Evolutionary conservation across 1,140 invertebrate species (phyloP), one percentile per base, ranked within the genome.

Genomic region (Geopemphigus sp.): DNA sequence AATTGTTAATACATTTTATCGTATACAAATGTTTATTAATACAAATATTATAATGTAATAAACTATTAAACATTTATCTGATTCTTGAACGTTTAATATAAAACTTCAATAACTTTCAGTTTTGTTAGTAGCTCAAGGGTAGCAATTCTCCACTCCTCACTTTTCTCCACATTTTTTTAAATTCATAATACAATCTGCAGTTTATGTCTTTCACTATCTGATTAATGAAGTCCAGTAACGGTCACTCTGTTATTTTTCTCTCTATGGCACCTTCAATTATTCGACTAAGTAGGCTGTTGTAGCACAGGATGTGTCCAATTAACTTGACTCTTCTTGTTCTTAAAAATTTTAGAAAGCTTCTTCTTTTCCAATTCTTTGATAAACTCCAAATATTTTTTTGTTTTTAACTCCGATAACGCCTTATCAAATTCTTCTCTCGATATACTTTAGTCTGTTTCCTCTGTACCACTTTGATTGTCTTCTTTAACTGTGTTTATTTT

Each of bases 241-340:
- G 29, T 29, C 24, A 26, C 24, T 63, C 59, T 29, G 59, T 26
- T 63, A 11, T 63, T 63, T 63, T 63, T 11, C 59, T 8, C 10
- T 63, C 59, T 29, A 63, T 63, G 59, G 59, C 59, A 63, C 22
- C 8, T 56, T n/a, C 53, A n/a, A 56, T 56, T 56, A 56, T 56
- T 19, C 53, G 19, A 14, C 12, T 56, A 53, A n/a, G 53, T 56
- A n/a, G 50, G 8, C 53, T 56, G 53, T 56, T 56, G 5, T 56
- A 19, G 8, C 17, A 19, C 19, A n/a, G 1, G 19, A 56, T 56
- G 53, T 56, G 53, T 56, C 17, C 5, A 19, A 56, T n/a, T n/a
- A 56, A 56, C 15, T 56, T 56, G 53, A 19, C 19, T 56, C 53
- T 19, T 56, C 53, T 56, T 56, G 53, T 56, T 56, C n/a, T 56